Conservation (phyloP, 1,140 invertebrate species). For the Zaprionus taronus region DNA sequence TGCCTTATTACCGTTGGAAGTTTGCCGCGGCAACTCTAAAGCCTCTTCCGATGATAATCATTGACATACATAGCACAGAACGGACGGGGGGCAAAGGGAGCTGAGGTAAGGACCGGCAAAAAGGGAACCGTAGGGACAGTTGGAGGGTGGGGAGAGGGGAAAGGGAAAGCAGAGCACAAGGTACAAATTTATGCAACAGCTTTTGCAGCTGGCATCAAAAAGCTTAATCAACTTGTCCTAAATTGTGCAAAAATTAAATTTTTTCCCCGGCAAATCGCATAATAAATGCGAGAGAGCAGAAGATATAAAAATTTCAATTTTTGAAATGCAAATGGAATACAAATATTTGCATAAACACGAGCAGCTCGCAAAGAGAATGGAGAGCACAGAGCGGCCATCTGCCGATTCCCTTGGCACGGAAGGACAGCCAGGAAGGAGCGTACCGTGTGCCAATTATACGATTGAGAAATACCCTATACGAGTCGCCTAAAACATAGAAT, state of each 20-base stretch:
- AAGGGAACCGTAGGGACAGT: too few relatives aligned
- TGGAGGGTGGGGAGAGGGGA: neutral
- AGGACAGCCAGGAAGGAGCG: neutral
- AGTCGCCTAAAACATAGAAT: neutral
- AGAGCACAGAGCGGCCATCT: constrained; percentile 42
- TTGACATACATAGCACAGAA: constrained; percentile 8
- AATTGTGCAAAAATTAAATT: constrained; percentile 64
- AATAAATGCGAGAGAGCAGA: constrained; percentile 56
- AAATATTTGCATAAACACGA: constrained; percentile 76
- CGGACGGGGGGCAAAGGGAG: neutral
- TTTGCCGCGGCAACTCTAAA: constrained; percentile 3
- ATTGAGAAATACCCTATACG: constrained; percentile 12
- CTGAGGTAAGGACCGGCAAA: neutral
- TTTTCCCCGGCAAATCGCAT: constrained; percentile 58
- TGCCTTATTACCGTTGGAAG: constrained; percentile 26
- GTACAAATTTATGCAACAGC: constrained; percentile 46
- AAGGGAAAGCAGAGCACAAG: neutral
- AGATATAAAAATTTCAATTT: constrained; percentile 74
- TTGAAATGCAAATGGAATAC: constrained; percentile 79
- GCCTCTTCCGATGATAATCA: constrained; percentile 18
- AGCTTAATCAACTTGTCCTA: constrained; percentile 69
- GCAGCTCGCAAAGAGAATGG: constrained; percentile 45
- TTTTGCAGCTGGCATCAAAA: constrained; percentile 50
- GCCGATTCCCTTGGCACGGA: constrained; percentile 35
- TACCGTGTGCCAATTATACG: neutral